These are phyloP conservation scores for Calyptommatus sinebrachiatus DNA, from an alignment of 2,113 vertebrate species.

Conservation along the genomic window DNA sequence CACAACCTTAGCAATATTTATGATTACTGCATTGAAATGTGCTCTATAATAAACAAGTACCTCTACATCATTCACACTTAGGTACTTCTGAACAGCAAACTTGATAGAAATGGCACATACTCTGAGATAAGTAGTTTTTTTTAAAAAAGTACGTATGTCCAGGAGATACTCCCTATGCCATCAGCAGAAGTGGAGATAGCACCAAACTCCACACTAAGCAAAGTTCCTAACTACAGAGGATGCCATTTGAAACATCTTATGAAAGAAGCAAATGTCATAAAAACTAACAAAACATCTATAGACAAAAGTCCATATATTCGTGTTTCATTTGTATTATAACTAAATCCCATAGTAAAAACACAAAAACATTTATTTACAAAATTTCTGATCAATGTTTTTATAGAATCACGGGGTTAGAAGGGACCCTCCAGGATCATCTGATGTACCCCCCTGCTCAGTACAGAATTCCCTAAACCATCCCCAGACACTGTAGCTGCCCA, in stretches of 20 bases:
- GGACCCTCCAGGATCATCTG: too few species aligned
- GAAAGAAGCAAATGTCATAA: too few species aligned
- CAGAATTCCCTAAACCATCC: too few species aligned
- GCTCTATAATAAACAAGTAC: conserved; percentile 86
- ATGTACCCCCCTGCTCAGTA: too few species aligned
- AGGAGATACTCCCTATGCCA: conserved; percentile 6
- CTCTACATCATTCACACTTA: conserved; percentile 82
- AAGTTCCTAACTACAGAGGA: not conserved
- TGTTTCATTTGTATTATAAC: too few species aligned
- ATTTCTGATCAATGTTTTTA: too few species aligned
- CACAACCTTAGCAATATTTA: conserved; percentile 84
- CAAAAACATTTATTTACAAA: too few species aligned
- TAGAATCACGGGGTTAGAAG: too few species aligned
- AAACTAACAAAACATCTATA: too few species aligned
- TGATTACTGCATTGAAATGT: conserved; percentile 87
- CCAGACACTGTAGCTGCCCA: too few species aligned
- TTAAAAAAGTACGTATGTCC: conserved; percentile 48
- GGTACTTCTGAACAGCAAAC: conserved; percentile 72
- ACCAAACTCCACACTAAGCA: not conserved
- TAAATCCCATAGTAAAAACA: too few species aligned
- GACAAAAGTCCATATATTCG: not conserved
- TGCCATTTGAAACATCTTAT: too few species aligned
- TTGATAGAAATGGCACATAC: conserved; percentile 64
- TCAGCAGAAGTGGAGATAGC: not conserved
- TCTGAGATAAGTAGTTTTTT: conserved; percentile 63